Percentiles rank a stretch among this genome's conserved stretches.
phyloP scores from a whole-genome alignment of 2,888 invertebrate genomes.

The Apotomis capreana region DNA sequence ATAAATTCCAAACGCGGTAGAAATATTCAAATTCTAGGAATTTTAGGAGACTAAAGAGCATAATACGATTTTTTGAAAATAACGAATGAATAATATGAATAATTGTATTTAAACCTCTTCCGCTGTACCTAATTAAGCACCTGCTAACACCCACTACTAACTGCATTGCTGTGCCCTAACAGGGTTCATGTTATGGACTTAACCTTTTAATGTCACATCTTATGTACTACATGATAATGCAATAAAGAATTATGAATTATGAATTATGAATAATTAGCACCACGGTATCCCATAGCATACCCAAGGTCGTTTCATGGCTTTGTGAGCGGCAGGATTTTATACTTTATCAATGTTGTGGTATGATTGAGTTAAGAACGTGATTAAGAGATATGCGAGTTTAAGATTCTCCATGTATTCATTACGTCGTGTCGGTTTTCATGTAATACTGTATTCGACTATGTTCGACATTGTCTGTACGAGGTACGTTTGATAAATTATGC shows the following conservation, averaged over 20 bases:
- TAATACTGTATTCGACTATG: neutral
- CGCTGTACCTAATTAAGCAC: too few species aligned
- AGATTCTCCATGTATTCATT: conserved; percentile 55
- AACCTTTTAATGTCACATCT: too few species aligned
- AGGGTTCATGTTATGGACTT: too few species aligned
- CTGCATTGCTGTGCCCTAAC: too few species aligned
- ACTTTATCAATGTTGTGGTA: neutral
- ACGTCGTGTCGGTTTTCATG: conserved; percentile 44
- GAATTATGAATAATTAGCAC: too few species aligned
- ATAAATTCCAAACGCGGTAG: too few species aligned
- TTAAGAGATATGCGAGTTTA: neutral
- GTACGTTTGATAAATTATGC: too few species aligned
- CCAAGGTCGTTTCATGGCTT: neutral
- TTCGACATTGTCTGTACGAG: too few species aligned
- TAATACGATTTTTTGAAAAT: conserved; percentile 7
- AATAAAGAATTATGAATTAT: too few species aligned
- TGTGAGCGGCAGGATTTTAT: neutral
- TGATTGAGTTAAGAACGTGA: neutral
- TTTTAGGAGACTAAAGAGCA: neutral
- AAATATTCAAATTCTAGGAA: conserved; percentile 3
- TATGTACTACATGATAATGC: too few species aligned
- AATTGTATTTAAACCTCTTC: too few species aligned
- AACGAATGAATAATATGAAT: conserved; percentile 58
- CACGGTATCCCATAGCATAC: conserved; percentile 1
- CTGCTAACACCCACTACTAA: too few species aligned